Evolutionary conservation across 2,888 invertebrate genomes (phyloP).

Genomic region (Heliconius aoede): DNA sequence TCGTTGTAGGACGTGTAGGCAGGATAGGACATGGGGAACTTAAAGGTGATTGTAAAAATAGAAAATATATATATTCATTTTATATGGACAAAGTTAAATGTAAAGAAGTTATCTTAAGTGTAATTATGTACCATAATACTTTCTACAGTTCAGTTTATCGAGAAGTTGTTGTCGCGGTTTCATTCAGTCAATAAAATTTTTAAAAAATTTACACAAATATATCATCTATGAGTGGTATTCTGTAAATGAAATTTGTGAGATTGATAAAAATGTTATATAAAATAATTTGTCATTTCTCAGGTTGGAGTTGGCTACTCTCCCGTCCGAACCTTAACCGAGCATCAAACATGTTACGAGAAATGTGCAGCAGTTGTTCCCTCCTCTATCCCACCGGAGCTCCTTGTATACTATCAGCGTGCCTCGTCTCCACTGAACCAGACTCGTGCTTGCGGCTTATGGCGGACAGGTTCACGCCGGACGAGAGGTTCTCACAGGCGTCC

Average conservation of each 20-base stretch:
- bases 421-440: constrained; percentile 97
- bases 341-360: constrained; percentile 93
- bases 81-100: background rate
- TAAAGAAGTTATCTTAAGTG: too few species aligned
- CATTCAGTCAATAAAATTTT: too few species aligned
- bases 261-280: too few species aligned
- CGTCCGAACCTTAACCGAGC: constrained; percentile 94
- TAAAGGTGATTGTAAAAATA: constrained; percentile 84
- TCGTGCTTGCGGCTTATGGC: constrained; percentile 94
- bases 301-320: constrained; percentile 97
- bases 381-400: constrained; percentile 93
- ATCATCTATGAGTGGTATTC: background rate
- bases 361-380: constrained; percentile 94
- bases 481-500: constrained; percentile 93
- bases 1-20: constrained; percentile 98
- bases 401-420: constrained; percentile 97
- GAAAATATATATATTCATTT: background rate
- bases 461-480: constrained; percentile 97
- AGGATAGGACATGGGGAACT: constrained; percentile 99
- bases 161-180: too few species aligned
- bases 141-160: too few species aligned
- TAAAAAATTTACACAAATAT: background rate
- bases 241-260: background rate
- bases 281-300: constrained; percentile 57
- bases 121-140: too few species aligned